Percentiles rank a stretch among this genome's conserved stretches.
Evolutionary conservation across 2,797 vertebrate species (phyloP).

Genomic region (Limnodromus scolopaceus): DNA sequence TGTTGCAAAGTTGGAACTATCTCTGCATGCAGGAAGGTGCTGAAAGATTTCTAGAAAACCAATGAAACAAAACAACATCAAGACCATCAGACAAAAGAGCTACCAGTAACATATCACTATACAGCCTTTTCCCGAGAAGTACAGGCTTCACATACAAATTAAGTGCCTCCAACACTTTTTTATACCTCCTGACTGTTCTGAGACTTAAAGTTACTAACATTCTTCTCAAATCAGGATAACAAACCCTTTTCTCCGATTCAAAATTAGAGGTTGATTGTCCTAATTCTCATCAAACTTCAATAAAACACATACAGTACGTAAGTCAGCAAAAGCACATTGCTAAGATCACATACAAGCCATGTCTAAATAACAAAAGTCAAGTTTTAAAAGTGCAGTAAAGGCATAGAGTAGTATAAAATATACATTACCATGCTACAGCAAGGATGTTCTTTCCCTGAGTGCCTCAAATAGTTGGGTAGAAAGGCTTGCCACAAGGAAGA

Average conservation of each 20-base stretch:
- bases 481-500: not conserved
- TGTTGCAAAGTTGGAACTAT: not conserved
- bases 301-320: accelerated
- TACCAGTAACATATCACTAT: not conserved
- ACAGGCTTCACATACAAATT: not conserved
- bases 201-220: not conserved
- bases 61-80: not conserved
- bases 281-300: not conserved
- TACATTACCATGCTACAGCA: not conserved
- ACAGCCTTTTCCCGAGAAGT: not conserved
- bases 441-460: not conserved
- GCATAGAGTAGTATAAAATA: not conserved
- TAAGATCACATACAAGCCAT: not conserved
- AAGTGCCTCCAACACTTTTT: not conserved
- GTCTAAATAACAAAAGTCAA: not conserved
- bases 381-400: not conserved
- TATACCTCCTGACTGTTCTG: not conserved
- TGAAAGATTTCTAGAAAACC: not conserved
- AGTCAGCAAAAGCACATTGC: not conserved
- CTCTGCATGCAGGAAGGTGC: not conserved
- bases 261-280: not conserved
- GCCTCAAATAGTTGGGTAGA: not conserved
- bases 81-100: not conserved
- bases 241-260: not conserved
- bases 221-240: not conserved